Evolutionary conservation across 1,140 invertebrate genomes (phyloP).

Genomic region (Drosophila quadrilineata): DNA sequence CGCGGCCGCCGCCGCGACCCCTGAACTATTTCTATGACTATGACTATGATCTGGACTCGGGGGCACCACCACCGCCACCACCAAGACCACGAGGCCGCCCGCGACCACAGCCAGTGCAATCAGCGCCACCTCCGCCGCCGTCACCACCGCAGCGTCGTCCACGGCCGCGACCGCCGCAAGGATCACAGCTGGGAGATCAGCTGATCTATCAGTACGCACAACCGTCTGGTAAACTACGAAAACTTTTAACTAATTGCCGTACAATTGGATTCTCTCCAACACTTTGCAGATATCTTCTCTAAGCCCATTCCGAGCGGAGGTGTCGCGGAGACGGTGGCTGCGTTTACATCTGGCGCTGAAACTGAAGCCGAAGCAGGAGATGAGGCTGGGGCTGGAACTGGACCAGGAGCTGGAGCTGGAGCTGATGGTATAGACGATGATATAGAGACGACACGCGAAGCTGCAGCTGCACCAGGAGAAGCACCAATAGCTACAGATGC

Average conservation of each 20-base stretch:
- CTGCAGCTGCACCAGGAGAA: not conserved
- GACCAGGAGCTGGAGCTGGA: not conserved
- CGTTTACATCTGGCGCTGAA: conserved; percentile 4
- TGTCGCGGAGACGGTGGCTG: conserved; percentile 18
- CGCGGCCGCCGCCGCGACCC: conserved; percentile 37
- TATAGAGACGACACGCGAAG: not conserved
- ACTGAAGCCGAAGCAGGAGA: conserved; percentile 3
- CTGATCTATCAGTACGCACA: conserved; percentile 75
- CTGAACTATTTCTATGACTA: conserved; percentile 38
- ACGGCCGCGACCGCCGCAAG: conserved; percentile 15
- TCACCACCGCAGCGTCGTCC: conserved; percentile 15
- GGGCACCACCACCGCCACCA: not conserved
- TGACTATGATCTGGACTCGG: conserved; percentile 39
- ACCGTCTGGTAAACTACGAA: conserved; percentile 72
- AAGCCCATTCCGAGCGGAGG: conserved; percentile 28
- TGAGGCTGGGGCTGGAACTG: not conserved
- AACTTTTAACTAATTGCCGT: conserved; percentile 77
- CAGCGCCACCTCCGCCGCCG: conserved; percentile 7
- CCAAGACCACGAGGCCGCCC: not conserved
- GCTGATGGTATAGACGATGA: not conserved
- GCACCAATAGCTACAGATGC: too few relatives aligned
- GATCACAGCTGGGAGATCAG: conserved; percentile 44
- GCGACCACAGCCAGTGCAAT: not conserved
- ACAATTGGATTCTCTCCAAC: conserved; percentile 80
- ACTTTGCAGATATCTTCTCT: conserved; percentile 78